Evolutionary conservation across 2,797 vertebrate genomes (phyloP), one percentile per base, ranked within the genome.

Genomic region (Xyrichtys novacula): DNA sequence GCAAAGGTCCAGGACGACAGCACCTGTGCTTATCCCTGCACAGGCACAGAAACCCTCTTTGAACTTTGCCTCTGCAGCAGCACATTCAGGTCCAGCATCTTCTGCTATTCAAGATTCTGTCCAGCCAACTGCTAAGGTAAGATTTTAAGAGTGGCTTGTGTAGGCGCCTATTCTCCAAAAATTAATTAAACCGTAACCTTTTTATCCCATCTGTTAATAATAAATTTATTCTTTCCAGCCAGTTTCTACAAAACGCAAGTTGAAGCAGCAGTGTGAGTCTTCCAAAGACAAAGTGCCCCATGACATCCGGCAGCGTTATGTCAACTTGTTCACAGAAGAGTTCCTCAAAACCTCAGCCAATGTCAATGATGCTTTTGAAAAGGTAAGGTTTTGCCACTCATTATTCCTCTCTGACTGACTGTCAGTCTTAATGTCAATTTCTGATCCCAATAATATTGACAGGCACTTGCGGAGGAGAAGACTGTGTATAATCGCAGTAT

Each of bases 401-500:
- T 48, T 20, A 1, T 48, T 0, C 19, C 31, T n/a, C 12, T 52
- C 8, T n/a, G n/a, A 8, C 20, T 61, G 34, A 28, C 2, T 2
- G 31, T 31, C 32, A 15, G n/a, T 47, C 3, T 26, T n/a, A n/a
- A 44, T 52, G 3, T 36, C 19, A 0, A n/a, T 61, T 32, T 4
- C 11, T 9, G 0, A 15, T 25, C 14, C 4, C 6, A 3, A 28
- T 72, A 1, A 31, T 52, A 14, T 56, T 23, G 8, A 59, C 31
- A 97, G 95, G 95, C 95, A 1, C 71, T 95, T 25, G 80, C 69
- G 23, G 95, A 96, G 85, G 95, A 98, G 85, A 95, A 89, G 73
- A 76, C 80, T 0, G 80, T 96, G 44, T 96, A 94, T 88, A 94
- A 95, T 54, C 93, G 90, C 63, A 96, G 93, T 71, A 57, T 91